Percentiles rank a stretch among this genome's conserved stretches.
phyloP scores from a whole-genome alignment of 2,113 vertebrate genomes.

The Hypanus sabinus region DNA sequence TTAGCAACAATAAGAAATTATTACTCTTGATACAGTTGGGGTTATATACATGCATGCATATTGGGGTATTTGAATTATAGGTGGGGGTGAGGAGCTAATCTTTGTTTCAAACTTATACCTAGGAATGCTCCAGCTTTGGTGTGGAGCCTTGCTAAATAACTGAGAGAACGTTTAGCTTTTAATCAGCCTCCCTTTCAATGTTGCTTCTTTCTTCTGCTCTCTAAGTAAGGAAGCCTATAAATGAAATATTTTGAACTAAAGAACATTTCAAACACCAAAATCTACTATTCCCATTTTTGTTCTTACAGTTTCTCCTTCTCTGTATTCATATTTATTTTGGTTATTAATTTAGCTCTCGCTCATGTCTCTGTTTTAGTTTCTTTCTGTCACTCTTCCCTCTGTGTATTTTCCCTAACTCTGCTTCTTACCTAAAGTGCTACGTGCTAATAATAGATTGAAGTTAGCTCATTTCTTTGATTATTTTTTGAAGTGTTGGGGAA shows the following conservation, averaged over 20 bases:
- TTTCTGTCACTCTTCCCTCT: background rate
- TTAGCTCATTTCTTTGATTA: background rate
- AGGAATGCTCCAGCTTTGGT: background rate
- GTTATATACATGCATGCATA: too few species aligned
- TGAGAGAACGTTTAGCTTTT: background rate
- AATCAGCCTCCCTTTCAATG: background rate
- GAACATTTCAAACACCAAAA: background rate
- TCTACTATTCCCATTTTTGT: background rate
- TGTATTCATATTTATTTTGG: background rate
- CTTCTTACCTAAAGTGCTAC: background rate
- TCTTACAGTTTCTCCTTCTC: background rate
- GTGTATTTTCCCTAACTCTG: background rate
- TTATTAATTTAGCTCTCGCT: background rate
- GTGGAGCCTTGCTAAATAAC: background rate
- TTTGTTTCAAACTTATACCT: background rate
- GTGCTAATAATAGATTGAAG: background rate
- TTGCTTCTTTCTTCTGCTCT: background rate
- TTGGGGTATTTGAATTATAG: background rate
- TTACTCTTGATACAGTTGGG: background rate
- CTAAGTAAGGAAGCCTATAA: background rate
- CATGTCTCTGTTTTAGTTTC: background rate
- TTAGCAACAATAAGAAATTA: background rate
- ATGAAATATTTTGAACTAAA: background rate
- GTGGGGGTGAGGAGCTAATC: background rate
- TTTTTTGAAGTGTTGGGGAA: slow-evolving; percentile 2